Evolutionary conservation across 2,888 invertebrate species (phyloP), one percentile per base, ranked within the genome.

Genomic region (Pseudococcus viburni): DNA sequence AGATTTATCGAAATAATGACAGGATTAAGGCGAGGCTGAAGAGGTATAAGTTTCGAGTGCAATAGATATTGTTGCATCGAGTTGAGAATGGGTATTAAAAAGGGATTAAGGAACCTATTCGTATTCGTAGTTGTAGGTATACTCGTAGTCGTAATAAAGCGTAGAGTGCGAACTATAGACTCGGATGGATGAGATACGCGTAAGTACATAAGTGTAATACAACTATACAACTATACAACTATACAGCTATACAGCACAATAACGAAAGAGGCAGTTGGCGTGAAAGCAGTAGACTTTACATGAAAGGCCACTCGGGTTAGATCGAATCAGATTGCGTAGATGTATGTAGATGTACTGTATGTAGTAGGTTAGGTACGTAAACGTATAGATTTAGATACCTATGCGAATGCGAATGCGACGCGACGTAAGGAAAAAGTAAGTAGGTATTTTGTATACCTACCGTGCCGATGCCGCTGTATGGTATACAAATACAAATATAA

Each of bases 221-320:
- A 33, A 33, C 26, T 33, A 33, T 3, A 33, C 26, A 33, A 33
- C 26, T 33, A 33, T 33, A 33, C 26, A 33, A 33, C 26, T 33
- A 33, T 51, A 51, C 17, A 51, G 17, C 51, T n/a, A 33, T 46
- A 15, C 51, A 17, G 51, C 15, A 64, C 7, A 64, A 64, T 19
- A 64, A 64, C 7, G 3, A 64, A 19, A 77, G 77, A 77, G 77
- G 33, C 77, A 77, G 77, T 77, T 77, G 77, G 77, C 17, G 77
- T 77, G 39, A 77, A 77, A 77, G 77, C 11, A 77, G 17, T 26
- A 77, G 39, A 64, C 9, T 19, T 22, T 64, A 77, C 77, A 77
- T 77, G 77, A 77, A 77, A 77, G 77, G 77, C 39, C 77, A 77
- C 77, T 39, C 39, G 33, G 77, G 77, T 77, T 77, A 77, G 77